Conservation (phyloP, 2,888 invertebrate species). For the Celastrina argiolus region DNA sequence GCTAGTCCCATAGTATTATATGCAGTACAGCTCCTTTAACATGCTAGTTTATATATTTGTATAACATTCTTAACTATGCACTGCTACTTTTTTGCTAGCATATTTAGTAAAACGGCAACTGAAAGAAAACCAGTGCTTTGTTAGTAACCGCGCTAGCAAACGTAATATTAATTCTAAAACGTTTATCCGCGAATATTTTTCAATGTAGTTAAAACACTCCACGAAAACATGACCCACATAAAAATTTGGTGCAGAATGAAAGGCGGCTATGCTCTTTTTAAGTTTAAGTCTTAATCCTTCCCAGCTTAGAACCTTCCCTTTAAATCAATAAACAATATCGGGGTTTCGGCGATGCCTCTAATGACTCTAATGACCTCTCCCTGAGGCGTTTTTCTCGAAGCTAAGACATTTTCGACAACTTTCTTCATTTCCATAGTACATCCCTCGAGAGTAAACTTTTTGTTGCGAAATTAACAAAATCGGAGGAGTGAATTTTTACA, state of each 20-base stretch:
- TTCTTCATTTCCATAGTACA: slow-evolving; percentile 36
- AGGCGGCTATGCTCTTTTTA: not conserved
- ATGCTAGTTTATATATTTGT: too few relatives aligned
- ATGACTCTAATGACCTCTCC: slow-evolving; percentile 39
- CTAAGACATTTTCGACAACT: slow-evolving; percentile 39
- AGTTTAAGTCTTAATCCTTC: not conserved
- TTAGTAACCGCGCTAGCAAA: not conserved
- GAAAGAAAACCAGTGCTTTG: not conserved
- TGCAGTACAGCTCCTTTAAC: too few relatives aligned
- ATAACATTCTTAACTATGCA: not conserved
- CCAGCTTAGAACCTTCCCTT: slow-evolving; percentile 13
- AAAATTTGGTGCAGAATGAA: not conserved
- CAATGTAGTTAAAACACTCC: not conserved
- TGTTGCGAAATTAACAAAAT: slow-evolving; percentile 38
- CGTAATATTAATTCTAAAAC: not conserved
- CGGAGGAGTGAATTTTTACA: slow-evolving; percentile 24
- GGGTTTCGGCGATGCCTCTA: slow-evolving; percentile 23
- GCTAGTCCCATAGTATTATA: too few relatives aligned
- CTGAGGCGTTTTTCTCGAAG: slow-evolving; percentile 36
- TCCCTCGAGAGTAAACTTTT: slow-evolving; percentile 38
- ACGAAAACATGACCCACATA: slow-evolving; percentile 9
- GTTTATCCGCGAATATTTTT: slow-evolving; percentile 1
- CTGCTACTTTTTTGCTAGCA: not conserved
- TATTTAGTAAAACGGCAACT: not conserved
- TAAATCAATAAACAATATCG: slow-evolving; percentile 21